Conservation (phyloP, 1,140 invertebrate species). For the Belonocnema kinseyi region DNA sequence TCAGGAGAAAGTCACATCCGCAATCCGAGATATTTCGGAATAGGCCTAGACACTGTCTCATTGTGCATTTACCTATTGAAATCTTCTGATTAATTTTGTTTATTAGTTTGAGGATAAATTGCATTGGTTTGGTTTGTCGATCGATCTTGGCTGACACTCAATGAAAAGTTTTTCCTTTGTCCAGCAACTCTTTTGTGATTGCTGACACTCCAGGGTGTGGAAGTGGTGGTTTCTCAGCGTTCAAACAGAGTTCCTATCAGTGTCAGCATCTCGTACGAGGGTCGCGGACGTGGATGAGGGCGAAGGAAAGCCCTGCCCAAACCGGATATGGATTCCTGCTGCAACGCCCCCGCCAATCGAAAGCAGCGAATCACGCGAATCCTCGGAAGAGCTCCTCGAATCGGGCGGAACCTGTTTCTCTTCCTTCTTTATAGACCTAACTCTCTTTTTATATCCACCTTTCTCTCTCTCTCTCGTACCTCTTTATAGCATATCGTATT, state of each 20-base stretch:
- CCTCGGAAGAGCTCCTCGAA: slow-evolving; percentile 68
- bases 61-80: no score
- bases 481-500: background rate
- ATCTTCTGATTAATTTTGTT: background rate
- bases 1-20: no score
- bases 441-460: background rate
- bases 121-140: slow-evolving; percentile 38
- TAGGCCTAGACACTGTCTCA: no score
- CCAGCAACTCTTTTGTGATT: slow-evolving; percentile 4
- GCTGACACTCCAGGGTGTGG: background rate
- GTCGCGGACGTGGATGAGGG: slow-evolving; percentile 45
- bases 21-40: no score
- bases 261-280: slow-evolving; percentile 52
- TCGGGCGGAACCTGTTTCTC: slow-evolving; percentile 61
- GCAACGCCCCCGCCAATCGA: slow-evolving; percentile 72
- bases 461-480: background rate
- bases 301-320: slow-evolving; percentile 64
- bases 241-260: slow-evolving; percentile 45
- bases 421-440: slow-evolving; percentile 17
- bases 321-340: slow-evolving; percentile 70
- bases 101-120: slow-evolving; percentile 11
- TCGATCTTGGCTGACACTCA: slow-evolving; percentile 39
- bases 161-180: slow-evolving; percentile 41
- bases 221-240: slow-evolving; percentile 49
- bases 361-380: slow-evolving; percentile 69